phyloP scores from a whole-genome alignment of 2,797 vertebrate species.

The Scomberomorus guttatus region DNA sequence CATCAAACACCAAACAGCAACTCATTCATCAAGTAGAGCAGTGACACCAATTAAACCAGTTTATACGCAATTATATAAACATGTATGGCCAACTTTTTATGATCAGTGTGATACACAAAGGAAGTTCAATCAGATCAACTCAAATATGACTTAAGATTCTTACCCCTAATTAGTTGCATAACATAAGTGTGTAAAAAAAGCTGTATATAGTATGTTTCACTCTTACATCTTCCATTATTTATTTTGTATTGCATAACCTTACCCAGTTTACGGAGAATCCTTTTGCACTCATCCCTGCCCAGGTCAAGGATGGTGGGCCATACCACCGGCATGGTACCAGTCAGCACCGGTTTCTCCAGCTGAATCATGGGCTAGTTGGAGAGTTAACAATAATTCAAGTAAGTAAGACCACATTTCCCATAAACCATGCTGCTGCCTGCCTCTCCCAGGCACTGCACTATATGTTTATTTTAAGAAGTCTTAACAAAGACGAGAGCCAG shows the following conservation, averaged over 20 bases:
- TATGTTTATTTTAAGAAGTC: not conserved
- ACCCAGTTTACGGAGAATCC: constrained; percentile 99
- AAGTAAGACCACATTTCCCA: not conserved
- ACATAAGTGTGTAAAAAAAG: not conserved
- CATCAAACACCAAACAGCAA: not conserved
- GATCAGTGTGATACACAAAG: not conserved
- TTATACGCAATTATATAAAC: too few species aligned
- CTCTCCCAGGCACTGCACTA: not conserved
- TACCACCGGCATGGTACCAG: constrained; percentile 95
- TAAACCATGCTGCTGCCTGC: not conserved
- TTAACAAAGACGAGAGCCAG: not conserved
- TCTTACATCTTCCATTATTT: not conserved
- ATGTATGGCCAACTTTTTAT: not conserved
- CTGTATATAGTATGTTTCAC: not conserved
- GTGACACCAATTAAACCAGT: not conserved
- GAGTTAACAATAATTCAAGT: not conserved
- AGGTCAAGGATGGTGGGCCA: constrained; percentile 99
- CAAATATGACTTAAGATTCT: not conserved
- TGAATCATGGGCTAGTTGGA: constrained; percentile 86
- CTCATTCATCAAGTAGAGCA: not conserved
- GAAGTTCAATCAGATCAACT: not conserved
- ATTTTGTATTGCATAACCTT: constrained; percentile 30
- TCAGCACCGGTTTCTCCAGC: constrained; percentile 85
- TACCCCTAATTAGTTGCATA: not conserved
- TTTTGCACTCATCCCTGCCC: constrained; percentile 98